Evolutionary conservation across 2,888 invertebrate species (phyloP).

Genomic region (Nephrotoma guestfalica): DNA sequence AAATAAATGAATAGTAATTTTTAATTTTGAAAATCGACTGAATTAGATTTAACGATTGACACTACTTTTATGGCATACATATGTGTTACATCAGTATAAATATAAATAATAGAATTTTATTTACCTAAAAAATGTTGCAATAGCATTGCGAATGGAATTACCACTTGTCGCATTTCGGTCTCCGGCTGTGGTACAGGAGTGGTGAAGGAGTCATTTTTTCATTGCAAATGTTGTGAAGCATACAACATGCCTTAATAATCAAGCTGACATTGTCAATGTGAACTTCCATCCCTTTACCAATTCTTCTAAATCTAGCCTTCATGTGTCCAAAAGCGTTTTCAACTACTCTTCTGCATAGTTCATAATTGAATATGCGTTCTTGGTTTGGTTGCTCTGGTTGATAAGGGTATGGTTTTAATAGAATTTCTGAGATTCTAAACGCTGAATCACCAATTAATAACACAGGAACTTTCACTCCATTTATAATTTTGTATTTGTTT

Average conservation of each 20-base stretch:
- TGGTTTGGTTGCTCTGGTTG: not conserved
- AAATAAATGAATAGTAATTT: too few species aligned
- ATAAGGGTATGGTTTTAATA: not conserved
- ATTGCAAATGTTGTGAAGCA: not conserved
- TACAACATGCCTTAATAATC: not conserved
- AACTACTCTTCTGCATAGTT: too few species aligned
- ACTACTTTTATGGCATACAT: not conserved
- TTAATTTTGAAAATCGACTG: too few species aligned
- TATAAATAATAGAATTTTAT: not conserved
- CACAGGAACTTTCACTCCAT: not conserved
- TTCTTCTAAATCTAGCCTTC: too few species aligned
- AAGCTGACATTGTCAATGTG: not conserved
- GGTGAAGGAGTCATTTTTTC: not conserved
- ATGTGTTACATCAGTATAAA: not conserved
- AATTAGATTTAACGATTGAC: too few species aligned
- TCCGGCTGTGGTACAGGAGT: not conserved
- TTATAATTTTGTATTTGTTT: not conserved
- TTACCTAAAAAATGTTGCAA: not conserved
- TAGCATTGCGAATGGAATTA: not conserved
- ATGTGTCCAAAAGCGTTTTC: too few species aligned
- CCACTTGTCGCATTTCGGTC: not conserved
- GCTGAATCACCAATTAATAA: not conserved
- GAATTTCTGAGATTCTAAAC: not conserved
- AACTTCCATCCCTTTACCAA: not conserved
- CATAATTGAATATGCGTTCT: not conserved